Evolutionary conservation across 1,140 invertebrate genomes (phyloP).

Genomic region (Drepana arcuata): DNA sequence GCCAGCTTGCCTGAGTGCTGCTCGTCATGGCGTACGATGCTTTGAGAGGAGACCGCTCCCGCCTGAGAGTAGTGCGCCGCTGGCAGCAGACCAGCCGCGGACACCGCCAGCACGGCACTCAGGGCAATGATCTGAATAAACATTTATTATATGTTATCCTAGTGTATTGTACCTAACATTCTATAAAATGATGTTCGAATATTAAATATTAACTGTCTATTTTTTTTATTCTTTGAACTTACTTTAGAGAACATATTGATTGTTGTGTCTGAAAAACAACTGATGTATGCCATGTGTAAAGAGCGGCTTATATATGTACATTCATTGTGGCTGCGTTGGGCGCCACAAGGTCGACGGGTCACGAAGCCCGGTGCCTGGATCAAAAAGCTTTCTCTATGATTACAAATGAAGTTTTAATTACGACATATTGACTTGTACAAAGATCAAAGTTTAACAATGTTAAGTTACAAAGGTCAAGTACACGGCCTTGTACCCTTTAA

Average conservation of each 20-base stretch:
- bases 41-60: constrained; percentile 27
- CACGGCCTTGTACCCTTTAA: too few species aligned
- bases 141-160: constrained; percentile 1
- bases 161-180: too few species aligned
- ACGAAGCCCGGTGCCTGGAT: too few species aligned
- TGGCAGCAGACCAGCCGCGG: constrained; percentile 39
- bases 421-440: too few species aligned
- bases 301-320: constrained; percentile 14
- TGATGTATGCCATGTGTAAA: constrained; percentile 17
- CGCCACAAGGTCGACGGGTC: constrained; percentile 20
- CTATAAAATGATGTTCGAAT: neutral
- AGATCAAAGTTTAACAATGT: too few species aligned
- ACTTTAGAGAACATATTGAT: constrained; percentile 41
- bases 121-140: constrained; percentile 36
- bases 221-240: constrained; percentile 20
- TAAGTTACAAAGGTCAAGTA: too few species aligned
- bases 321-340: too few species aligned
- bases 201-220: constrained; percentile 4
- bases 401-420: too few species aligned
- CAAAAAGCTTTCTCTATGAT: too few species aligned
- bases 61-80: constrained; percentile 28
- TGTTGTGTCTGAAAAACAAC: constrained; percentile 13
- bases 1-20: constrained; percentile 14
- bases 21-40: constrained; percentile 34
- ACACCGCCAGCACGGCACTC: constrained; percentile 38